These are phyloP conservation scores for Troides aeacus DNA, from an alignment of 2,888 invertebrate genomes.

Conservation along the genomic window DNA sequence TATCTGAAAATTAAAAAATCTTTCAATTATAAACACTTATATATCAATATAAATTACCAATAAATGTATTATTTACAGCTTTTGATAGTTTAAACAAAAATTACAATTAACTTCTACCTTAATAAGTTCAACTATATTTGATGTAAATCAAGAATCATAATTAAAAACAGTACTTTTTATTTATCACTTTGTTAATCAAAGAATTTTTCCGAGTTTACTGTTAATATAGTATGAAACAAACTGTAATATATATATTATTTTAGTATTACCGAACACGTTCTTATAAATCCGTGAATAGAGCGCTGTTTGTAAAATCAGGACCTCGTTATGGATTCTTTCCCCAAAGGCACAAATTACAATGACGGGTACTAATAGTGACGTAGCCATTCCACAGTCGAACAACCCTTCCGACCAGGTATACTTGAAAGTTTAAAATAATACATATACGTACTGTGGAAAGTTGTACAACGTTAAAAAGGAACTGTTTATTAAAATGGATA, in stretches of 20 bases:
- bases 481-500: neutral
- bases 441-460: neutral
- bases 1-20: conserved; percentile 49
- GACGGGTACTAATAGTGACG: neutral
- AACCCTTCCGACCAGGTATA: neutral
- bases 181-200: too few species aligned
- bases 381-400: neutral
- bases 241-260: neutral
- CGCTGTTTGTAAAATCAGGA: conserved; percentile 29
- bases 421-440: conserved; percentile 1
- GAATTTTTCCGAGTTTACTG: too few species aligned
- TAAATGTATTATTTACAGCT: neutral
- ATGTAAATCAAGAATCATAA: too few species aligned
- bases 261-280: conserved; percentile 31
- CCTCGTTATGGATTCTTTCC: conserved; percentile 31
- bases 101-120: too few species aligned
- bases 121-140: too few species aligned
- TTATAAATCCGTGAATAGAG: conserved; percentile 31
- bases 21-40: neutral
- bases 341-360: conserved; percentile 15
- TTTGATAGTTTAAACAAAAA: too few species aligned
- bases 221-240: too few species aligned
- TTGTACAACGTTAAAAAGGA: neutral
- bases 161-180: too few species aligned
- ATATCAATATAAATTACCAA: neutral